These are phyloP conservation scores for Microtus pennsylvanicus DNA, from an alignment of 2,113 vertebrate genomes.

Conservation along the genomic window DNA sequence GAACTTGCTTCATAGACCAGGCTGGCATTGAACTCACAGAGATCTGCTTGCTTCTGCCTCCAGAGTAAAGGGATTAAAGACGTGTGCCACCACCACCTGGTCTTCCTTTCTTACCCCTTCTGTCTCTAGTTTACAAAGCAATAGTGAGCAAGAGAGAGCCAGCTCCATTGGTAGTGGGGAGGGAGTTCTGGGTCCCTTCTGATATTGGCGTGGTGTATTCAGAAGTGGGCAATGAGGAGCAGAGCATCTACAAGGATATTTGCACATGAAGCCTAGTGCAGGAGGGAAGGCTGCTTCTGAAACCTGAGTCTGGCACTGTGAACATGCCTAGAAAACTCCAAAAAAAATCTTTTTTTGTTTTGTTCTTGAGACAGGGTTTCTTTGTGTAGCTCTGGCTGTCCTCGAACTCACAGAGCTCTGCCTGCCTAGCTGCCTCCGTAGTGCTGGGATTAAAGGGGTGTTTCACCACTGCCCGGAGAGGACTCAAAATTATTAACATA, in stretches of 20 bases:
- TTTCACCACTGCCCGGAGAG: neutral
- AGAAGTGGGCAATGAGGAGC: neutral
- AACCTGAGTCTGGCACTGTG: neutral
- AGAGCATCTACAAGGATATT: neutral
- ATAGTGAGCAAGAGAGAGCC: neutral
- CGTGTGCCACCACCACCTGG: neutral
- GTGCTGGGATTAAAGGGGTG: too few species aligned
- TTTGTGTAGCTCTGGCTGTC: neutral
- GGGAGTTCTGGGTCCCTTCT: neutral
- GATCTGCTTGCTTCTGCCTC: neutral
- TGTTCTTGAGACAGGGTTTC: neutral
- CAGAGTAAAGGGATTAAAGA: neutral
- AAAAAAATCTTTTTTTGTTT: too few species aligned
- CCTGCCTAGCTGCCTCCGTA: neutral
- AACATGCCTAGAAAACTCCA: neutral
- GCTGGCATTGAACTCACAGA: neutral
- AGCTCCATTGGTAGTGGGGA: neutral
- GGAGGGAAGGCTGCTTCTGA: neutral
- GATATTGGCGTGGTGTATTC: neutral
- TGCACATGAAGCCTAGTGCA: neutral
- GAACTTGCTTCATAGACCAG: neutral
- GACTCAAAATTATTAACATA: neutral
- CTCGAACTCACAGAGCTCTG: neutral
- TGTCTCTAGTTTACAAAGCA: neutral
- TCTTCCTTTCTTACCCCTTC: too few species aligned